Base-by-base conservation (phyloP, 2,113 vertebrate genomes). In the Muscicapa adusta region DNA sequence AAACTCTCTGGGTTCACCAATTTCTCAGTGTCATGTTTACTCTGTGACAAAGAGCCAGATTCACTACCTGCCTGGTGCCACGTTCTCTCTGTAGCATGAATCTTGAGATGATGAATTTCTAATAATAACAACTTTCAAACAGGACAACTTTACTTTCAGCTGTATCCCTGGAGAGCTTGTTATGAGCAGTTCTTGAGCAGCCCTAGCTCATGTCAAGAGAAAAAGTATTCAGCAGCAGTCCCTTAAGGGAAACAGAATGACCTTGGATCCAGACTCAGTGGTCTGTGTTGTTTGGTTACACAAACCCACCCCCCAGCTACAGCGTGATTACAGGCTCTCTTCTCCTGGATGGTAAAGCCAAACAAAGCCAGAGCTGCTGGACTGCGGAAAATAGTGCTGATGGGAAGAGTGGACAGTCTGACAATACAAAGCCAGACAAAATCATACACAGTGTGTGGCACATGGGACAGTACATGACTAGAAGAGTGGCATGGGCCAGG, bases 61-160 rank as follows among this genome's bases (percentile, higher is more conserved):
- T 61, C 48, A 12, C 53, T 45, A 62, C n/a, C 63, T 58, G 67
- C 28, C n/a, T 78, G 40, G 38, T 89, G 45, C n/a, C 57, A 45
- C 7, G 0, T 61, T 75, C 36, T 87, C 23, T 10, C 73, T 26
- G 43, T 43, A 65, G 65, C 61, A 42, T 28, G 26, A 63, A 77
- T 48, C 56, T 54, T 33, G n/a, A 91, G 67, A 75, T 53, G 68
- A 86, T 87, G 50, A 65, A 89, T 92, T 91, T 85, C 81, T 85
- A 88, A 82, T 57, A 85, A 18, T 47, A 42, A 63, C 20, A 42
- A 63, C 20, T 78, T 92, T 53, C 45, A 76, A 63, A 75, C 12
- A 73, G 40, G 40, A 28, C 57, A 94, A 78, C 70, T 86, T 36
- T 75, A n/a, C 60, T 89, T 93, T 67, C 68, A 92, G 47, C 14